These are phyloP conservation scores for Eulemur coronatus DNA, from an alignment of 2,797 vertebrate genomes.

Conservation along the genomic window DNA sequence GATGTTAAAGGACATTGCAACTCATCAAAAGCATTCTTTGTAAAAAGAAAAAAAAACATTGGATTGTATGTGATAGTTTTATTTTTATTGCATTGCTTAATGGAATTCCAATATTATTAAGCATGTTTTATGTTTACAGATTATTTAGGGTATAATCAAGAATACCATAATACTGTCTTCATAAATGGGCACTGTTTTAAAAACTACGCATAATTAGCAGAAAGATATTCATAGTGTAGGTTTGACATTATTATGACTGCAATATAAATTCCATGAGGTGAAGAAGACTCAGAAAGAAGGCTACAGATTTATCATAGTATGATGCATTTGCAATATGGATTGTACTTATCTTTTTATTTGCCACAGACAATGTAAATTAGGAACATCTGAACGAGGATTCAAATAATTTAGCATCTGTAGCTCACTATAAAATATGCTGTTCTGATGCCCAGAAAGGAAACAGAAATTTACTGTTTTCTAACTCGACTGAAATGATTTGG, in stretches of 20 bases:
- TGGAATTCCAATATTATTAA: constrained; percentile 71
- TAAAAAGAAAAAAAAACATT: constrained; percentile 54
- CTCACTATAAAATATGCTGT: constrained; percentile 77
- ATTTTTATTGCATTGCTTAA: constrained; percentile 70
- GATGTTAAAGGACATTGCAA: constrained; percentile 41
- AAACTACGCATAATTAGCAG: constrained; percentile 75
- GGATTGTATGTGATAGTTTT: constrained; percentile 62
- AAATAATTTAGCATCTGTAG: constrained; percentile 82
- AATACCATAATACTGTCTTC: constrained; percentile 68
- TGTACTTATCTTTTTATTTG: constrained; percentile 88
- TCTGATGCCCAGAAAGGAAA: constrained; percentile 62
- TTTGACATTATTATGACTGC: constrained; percentile 70
- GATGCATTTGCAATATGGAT: constrained; percentile 84
- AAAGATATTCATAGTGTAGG: constrained; percentile 71
- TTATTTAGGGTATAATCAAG: constrained; percentile 78
- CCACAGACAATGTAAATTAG: constrained; percentile 83
- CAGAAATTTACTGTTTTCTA: constrained; percentile 55
- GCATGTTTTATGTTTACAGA: constrained; percentile 76
- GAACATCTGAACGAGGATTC: constrained; percentile 79
- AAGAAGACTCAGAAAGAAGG: constrained; percentile 73
- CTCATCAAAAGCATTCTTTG: constrained; percentile 57
- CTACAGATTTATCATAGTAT: constrained; percentile 79
- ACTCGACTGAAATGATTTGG: constrained; percentile 58
- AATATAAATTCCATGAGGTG: constrained; percentile 80
- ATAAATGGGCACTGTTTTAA: constrained; percentile 80